Evolutionary conservation across 2,113 vertebrate species (phyloP), one percentile per base, ranked within the genome.

Genomic region (Xenopus tropicalis): DNA sequence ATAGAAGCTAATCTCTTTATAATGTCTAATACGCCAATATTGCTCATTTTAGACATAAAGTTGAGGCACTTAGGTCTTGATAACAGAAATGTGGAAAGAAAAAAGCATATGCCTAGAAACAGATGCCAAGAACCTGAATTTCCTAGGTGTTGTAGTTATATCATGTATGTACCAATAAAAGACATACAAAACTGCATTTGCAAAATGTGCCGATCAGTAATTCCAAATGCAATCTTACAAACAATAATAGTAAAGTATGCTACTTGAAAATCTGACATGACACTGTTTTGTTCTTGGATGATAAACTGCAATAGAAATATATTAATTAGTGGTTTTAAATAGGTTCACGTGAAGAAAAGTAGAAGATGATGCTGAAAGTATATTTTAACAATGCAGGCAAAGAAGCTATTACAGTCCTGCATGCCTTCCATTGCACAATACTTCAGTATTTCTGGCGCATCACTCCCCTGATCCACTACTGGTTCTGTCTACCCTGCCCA

Each of bases 1-100:
- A 90, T 84, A 84, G 82, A 83, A 86, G 83, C 81, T 89, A 89
- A 91, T 90, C 84, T 85, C 79, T 85, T 82, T 82, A 81, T 87
- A 85, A 85, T 85, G 84, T 87, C 81, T 77, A 82, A 88, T 86
- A 80, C 85, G 80, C 82, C 84, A 79, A 71, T 79, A 84, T 83
- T 77, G 68, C 77, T 70, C 69, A 79, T 83, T 73, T 66, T 73
- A 66, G 24, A 75, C 29, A 77, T 46, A 61, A 86, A 85, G 79
- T 74, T 82, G 82, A 85, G 78, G 77, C 82, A 83, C 44, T 83
- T 79, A 77, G 68, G 78, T 82, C 86, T 82, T 81, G 74, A 78
- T 78, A 70, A 82, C 70, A 65, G 65, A 79, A 66, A 52, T 25
- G 23, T 52, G 65, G 54, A 78, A 84, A 66, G 37, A 77, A 58